Conservation (phyloP, 2,113 vertebrate genomes). For the Myocastor coypus region DNA sequence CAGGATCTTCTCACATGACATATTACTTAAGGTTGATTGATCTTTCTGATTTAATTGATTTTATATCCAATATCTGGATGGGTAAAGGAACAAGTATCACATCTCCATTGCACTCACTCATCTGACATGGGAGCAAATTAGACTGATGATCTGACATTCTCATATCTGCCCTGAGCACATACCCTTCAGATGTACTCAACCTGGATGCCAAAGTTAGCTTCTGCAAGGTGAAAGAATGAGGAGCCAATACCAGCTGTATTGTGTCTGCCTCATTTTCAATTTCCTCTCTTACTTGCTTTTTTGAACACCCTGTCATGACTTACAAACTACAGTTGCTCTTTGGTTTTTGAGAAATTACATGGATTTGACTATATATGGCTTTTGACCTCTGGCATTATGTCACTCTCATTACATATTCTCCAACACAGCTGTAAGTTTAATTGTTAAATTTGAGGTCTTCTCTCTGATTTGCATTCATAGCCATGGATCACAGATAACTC, state of each 20-base stretch:
- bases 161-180: neutral
- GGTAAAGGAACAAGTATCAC: fast-evolving
- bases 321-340: neutral
- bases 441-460: neutral
- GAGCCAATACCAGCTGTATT: fast-evolving
- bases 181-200: neutral
- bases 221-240: neutral
- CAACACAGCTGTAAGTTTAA: neutral
- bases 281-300: neutral
- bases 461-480: neutral
- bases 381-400: neutral
- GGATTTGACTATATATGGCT: constrained; percentile 14
- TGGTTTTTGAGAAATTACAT: neutral
- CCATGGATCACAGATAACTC: neutral
- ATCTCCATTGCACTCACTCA: neutral
- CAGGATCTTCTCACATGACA: neutral
- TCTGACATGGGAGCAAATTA: neutral
- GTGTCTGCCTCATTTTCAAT: fast-evolving
- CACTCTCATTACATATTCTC: neutral
- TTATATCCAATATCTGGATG: neutral
- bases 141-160: neutral
- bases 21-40: neutral
- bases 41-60: neutral
- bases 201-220: neutral
- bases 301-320: neutral